phyloP scores from a whole-genome alignment of 2,888 invertebrate genomes.

The Crocallis elinguaria region DNA sequence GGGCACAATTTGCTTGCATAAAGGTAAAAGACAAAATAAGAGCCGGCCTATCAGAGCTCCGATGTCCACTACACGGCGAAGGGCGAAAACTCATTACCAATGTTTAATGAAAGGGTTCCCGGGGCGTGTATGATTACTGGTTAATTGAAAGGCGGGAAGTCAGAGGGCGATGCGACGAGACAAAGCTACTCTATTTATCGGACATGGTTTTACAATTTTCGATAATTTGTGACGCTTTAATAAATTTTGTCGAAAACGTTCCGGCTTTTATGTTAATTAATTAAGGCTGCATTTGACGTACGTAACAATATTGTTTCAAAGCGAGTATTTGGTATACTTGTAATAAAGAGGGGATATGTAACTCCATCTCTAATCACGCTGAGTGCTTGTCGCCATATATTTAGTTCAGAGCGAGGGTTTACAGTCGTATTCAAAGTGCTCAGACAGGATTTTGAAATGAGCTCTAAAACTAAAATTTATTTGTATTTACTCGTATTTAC shows the following conservation, averaged over 20 bases:
- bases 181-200: conserved; percentile 69
- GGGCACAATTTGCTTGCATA: conserved; percentile 60
- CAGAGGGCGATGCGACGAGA: conserved; percentile 66
- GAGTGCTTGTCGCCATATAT: conserved; percentile 80
- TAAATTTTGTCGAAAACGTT: conserved; percentile 12
- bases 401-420: conserved; percentile 66
- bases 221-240: conserved; percentile 25
- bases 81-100: conserved; percentile 83
- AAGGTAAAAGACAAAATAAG: conserved; percentile 69
- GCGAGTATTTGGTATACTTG: conserved; percentile 18
- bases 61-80: conserved; percentile 78
- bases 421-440: conserved; percentile 56
- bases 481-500: neutral
- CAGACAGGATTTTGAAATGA: conserved; percentile 48
- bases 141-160: conserved; percentile 82
- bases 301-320: conserved; percentile 21
- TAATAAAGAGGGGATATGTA: conserved; percentile 24
- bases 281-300: conserved; percentile 31
- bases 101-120: conserved; percentile 80
- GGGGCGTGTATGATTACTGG: conserved; percentile 82
- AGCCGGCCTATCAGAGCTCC: conserved; percentile 66
- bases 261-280: conserved; percentile 25
- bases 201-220: conserved; percentile 38
- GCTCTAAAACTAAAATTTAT: conserved; percentile 43
- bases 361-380: conserved; percentile 66